Evolutionary conservation across 2,113 vertebrate genomes (phyloP), one percentile per base, ranked within the genome.

Genomic region (Oreochromis tanganicae): DNA sequence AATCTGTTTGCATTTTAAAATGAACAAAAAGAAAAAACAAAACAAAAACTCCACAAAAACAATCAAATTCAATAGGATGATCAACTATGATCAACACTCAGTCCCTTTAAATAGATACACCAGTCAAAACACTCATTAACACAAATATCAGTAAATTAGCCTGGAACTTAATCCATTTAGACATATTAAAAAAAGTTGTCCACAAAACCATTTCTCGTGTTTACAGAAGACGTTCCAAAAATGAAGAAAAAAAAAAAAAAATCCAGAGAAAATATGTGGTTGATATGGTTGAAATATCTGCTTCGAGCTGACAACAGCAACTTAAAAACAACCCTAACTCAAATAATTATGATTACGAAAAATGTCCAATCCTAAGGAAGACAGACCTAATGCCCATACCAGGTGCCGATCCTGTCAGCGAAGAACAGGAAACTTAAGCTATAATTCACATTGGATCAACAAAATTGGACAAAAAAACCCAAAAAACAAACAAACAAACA

Each of bases 191-290:
- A 46, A 5, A 2, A 12, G 13, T 1, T 57, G 9, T 34, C 4
- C 61, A 38, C 61, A 66, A 38, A 66, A 38, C 10, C 19, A 13
- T 68, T 38, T 38, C 11, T 68, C n/a, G 11, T n/a, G 19, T 68
- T 68, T 38, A 68, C 4, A 38, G 17, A 66, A 5, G 34, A 63
- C 5, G 4, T n/a, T 38, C 6, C 5, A 61, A 59, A 32, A 16
- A 59, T 3, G 6, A 4, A n/a, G n/a, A n/a, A 1, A 6, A 3
- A 3, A 3, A 4, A 59, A 29, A 5, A 34, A 6, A 34, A 1
- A 8, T 68, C n/a, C 36, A 68, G 19, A 3, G 19, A 41, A 68
- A 21, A 68, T 41, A 21, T 38, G 19, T 68, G 10, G 63, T 2
- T 38, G 34, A 38, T 68, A 63, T 63, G 59, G 59, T 36, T 63